Percentiles rank a stretch among this genome's conserved stretches.
These are phyloP conservation scores for Drosophila recens DNA, from an alignment of 2,888 invertebrate species.

Conservation along the genomic window DNA sequence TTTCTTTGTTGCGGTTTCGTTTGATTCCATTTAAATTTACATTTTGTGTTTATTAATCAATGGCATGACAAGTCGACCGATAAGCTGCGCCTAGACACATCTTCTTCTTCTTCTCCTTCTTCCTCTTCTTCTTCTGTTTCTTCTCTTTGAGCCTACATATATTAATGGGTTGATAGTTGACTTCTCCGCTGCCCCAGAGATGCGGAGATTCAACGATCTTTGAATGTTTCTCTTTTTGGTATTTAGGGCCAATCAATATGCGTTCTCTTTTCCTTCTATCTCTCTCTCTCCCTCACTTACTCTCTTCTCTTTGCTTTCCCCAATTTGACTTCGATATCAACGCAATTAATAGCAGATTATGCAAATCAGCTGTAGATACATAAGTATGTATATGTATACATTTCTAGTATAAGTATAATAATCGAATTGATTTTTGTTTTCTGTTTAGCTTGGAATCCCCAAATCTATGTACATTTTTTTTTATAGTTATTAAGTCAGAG, in stretches of 20 bases:
- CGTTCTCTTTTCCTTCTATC: slow-evolving; percentile 13
- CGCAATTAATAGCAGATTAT: slow-evolving; percentile 83
- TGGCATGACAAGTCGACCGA: slow-evolving; percentile 60
- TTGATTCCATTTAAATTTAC: slow-evolving; percentile 68
- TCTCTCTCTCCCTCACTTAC: slow-evolving; percentile 22
- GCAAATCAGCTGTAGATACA: slow-evolving; percentile 74
- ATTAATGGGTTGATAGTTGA: slow-evolving; percentile 34
- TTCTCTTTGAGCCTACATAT: slow-evolving; percentile 26
- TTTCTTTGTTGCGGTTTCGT: slow-evolving; percentile 3
- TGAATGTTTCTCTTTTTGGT: slow-evolving; percentile 65
- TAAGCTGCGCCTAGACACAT: slow-evolving; percentile 39
- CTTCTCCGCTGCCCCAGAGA: background rate
- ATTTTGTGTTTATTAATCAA: slow-evolving; percentile 78
- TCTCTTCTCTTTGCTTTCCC: slow-evolving; percentile 13
- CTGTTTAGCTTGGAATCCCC: slow-evolving; percentile 26
- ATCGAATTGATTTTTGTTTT: slow-evolving; percentile 52
- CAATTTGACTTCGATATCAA: slow-evolving; percentile 68
- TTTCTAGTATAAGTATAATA: slow-evolving; percentile 15
- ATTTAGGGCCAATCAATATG: slow-evolving; percentile 75
- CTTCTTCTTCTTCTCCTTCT: slow-evolving; percentile 2
- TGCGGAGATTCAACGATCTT: slow-evolving; percentile 1
- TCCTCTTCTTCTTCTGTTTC: background rate
- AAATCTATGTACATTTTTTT: slow-evolving; percentile 12
- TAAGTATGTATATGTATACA: no score
- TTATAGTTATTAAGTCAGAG: no score